phyloP scores from a whole-genome alignment of 2,113 vertebrate species.

The Dicaeum eximium region DNA sequence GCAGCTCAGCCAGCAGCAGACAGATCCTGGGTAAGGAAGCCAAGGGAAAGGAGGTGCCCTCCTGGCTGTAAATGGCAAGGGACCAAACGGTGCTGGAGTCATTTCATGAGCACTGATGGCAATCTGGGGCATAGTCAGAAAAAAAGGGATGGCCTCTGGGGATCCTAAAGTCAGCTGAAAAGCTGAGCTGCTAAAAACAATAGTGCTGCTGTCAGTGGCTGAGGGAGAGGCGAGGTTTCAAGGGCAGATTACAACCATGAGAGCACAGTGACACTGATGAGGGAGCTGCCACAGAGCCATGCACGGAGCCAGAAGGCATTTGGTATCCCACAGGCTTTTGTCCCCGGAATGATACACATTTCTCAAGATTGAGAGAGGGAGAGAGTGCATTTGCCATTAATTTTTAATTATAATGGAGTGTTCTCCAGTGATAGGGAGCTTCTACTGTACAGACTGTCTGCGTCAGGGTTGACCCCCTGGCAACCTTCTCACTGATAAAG shows the following conservation, averaged over 20 bases:
- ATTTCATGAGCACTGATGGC: not conserved
- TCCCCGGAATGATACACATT: not conserved
- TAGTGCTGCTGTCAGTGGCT: not conserved
- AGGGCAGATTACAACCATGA: not conserved
- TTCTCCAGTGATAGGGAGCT: not conserved
- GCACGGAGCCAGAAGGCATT: not conserved
- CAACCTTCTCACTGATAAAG: not conserved
- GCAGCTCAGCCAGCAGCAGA: conserved; percentile 21
- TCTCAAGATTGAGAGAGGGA: not conserved
- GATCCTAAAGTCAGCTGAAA: not conserved
- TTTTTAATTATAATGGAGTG: conserved; percentile 36
- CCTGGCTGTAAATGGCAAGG: not conserved
- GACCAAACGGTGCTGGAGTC: not conserved
- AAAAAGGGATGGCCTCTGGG: not conserved
- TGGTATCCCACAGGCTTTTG: not conserved
- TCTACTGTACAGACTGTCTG: not conserved
- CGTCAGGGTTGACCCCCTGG: not conserved
- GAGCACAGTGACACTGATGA: not conserved
- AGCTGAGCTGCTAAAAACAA: conserved; percentile 11
- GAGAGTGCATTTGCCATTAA: conserved; percentile 1
- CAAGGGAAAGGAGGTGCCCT: conserved; percentile 34
- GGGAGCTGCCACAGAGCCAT: not conserved
- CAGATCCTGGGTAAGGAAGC: not conserved
- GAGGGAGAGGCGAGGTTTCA: not conserved
- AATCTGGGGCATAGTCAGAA: not conserved